Conservation (phyloP, 2,113 vertebrate genomes). For the Plestiodon gilberti region DNA sequence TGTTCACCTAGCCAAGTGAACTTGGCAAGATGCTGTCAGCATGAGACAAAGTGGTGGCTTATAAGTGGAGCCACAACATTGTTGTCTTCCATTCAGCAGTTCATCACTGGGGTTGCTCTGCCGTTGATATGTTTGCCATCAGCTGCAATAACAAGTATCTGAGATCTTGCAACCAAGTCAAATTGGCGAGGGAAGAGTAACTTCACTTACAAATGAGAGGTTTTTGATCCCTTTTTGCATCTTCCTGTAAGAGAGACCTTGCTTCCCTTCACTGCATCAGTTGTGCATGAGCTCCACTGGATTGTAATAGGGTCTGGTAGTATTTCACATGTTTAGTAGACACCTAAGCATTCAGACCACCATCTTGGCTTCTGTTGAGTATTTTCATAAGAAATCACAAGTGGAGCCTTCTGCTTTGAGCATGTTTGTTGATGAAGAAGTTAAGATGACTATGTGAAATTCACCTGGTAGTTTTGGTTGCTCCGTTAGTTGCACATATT, state of each 20-base stretch:
- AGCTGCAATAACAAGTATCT: no score
- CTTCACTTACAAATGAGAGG: neutral
- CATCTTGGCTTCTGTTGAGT: neutral
- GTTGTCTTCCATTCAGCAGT: no score
- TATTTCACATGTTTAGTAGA: neutral
- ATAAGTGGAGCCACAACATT: no score
- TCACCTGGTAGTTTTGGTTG: neutral
- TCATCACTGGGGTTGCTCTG: no score
- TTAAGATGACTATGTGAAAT: neutral
- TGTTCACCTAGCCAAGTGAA: no score
- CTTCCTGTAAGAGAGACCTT: neutral
- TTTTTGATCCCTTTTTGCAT: neutral
- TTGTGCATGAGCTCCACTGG: neutral
- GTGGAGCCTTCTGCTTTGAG: neutral
- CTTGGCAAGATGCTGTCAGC: no score
- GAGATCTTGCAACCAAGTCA: no score
- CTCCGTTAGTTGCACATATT: neutral
- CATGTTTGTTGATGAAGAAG: neutral
- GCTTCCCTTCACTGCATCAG: neutral
- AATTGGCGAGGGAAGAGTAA: no score
- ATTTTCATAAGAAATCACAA: neutral
- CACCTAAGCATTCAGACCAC: neutral
- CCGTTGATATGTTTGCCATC: no score
- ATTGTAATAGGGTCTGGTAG: neutral
- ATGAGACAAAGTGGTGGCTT: no score